These are phyloP conservation scores for Sepiola atlantica DNA, from an alignment of 2,888 invertebrate species.

Conservation along the genomic window DNA sequence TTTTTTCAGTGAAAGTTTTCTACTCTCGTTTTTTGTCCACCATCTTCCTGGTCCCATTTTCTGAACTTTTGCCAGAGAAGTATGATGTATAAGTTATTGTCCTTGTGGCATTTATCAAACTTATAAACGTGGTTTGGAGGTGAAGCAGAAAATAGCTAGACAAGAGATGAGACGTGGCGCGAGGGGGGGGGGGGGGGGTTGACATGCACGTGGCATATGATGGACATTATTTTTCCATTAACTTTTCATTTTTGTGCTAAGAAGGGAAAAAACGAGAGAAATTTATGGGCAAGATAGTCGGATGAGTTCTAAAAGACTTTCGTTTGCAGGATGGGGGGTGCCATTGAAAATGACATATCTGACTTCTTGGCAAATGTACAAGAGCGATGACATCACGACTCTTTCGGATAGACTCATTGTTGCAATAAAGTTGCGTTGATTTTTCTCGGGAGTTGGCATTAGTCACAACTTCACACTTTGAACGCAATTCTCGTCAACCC, in stretches of 20 bases:
- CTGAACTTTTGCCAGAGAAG: neutral
- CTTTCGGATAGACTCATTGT: neutral
- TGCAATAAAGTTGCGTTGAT: neutral
- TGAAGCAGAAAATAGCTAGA: neutral
- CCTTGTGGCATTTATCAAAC: neutral
- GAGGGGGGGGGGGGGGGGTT: too few relatives aligned
- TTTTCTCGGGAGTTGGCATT: neutral
- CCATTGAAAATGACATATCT: conserved; percentile 6
- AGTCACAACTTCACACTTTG: neutral
- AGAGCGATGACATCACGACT: neutral
- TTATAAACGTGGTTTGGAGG: neutral
- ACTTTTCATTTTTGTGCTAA: neutral
- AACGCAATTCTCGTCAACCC: neutral
- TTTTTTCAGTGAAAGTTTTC: neutral
- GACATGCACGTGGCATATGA: conserved; percentile 14
- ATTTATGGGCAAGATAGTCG: neutral
- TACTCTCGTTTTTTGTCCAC: neutral
- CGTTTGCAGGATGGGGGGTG: neutral
- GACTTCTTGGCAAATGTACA: neutral
- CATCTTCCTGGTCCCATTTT: neutral
- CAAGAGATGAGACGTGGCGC: neutral
- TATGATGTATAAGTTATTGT: conserved; percentile 32
- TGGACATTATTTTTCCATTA: neutral
- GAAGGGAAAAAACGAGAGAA: neutral
- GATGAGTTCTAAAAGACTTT: neutral